Conservation (phyloP, 2,888 invertebrate genomes). For the Rotaria macrura region DNA sequence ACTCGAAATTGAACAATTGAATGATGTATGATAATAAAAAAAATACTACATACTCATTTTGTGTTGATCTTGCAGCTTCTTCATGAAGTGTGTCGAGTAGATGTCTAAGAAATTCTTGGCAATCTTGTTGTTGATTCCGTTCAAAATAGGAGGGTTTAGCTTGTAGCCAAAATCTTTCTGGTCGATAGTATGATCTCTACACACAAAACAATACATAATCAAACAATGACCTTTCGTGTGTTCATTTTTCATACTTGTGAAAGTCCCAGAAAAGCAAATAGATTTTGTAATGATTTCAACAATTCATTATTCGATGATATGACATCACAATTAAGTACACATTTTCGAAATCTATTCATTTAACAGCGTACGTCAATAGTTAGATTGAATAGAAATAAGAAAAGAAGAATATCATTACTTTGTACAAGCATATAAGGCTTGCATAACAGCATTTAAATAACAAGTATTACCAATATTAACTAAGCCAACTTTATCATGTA, state of each 20-base stretch:
- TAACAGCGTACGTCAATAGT: neutral
- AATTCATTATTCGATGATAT: neutral
- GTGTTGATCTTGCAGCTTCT: conserved; percentile 51
- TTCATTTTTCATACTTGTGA: neutral
- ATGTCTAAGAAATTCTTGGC: conserved; percentile 77
- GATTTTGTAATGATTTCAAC: neutral
- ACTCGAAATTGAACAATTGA: too few species aligned
- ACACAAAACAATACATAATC: neutral
- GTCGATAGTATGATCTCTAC: neutral
- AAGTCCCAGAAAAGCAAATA: neutral
- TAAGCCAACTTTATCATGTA: neutral
- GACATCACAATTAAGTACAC: neutral
- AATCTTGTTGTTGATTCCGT: conserved; percentile 70
- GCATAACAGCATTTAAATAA: neutral
- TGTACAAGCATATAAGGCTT: conserved; percentile 10
- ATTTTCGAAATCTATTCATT: neutral
- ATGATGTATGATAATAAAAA: too few species aligned
- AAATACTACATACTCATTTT: neutral
- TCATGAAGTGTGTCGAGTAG: conserved; percentile 77
- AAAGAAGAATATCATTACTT: neutral
- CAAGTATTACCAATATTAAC: conserved; percentile 10
- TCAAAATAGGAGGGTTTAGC: conserved; percentile 43
- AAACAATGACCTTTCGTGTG: neutral
- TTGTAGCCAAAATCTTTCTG: conserved; percentile 19
- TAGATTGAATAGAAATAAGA: too few species aligned